Conservation (phyloP, 2,797 vertebrate genomes). For the Molossus alvarezi region DNA sequence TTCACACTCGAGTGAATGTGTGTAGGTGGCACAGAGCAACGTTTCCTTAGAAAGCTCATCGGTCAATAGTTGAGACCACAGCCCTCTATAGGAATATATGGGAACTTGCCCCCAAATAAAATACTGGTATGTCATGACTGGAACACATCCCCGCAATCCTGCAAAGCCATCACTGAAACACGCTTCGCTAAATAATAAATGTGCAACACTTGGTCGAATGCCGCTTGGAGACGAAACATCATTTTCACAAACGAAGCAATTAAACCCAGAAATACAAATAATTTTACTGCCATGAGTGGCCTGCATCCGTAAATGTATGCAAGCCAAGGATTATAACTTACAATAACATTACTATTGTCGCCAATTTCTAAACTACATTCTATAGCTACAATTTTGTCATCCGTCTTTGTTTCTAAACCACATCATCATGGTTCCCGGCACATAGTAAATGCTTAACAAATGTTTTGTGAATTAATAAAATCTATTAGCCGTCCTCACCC, state of each 20-base stretch:
- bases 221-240: not conserved
- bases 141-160: not conserved
- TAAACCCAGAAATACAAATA: slow-evolving; percentile 45
- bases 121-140: not conserved
- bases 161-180: not conserved
- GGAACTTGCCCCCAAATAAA: not conserved
- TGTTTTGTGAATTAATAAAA: slow-evolving; percentile 82
- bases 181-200: not conserved
- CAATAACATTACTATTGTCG: slow-evolving; percentile 32
- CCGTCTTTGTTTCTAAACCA: slow-evolving; percentile 52
- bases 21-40: not conserved
- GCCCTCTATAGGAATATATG: not conserved
- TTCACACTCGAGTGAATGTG: not conserved
- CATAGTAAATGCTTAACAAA: slow-evolving; percentile 71
- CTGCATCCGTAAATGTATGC: slow-evolving; percentile 11
- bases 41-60: not conserved
- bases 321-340: slow-evolving; percentile 21
- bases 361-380: slow-evolving; percentile 39
- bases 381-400: slow-evolving; percentile 49
- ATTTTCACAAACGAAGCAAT: slow-evolving; percentile 50
- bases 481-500: slow-evolving; percentile 77
- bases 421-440: slow-evolving; percentile 68
- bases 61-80: not conserved
- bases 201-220: not conserved
- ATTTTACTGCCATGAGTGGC: not conserved